Evolutionary conservation across 2,113 vertebrate genomes (phyloP), one percentile per base, ranked within the genome.

Genomic region (Ammospiza caudacuta): DNA sequence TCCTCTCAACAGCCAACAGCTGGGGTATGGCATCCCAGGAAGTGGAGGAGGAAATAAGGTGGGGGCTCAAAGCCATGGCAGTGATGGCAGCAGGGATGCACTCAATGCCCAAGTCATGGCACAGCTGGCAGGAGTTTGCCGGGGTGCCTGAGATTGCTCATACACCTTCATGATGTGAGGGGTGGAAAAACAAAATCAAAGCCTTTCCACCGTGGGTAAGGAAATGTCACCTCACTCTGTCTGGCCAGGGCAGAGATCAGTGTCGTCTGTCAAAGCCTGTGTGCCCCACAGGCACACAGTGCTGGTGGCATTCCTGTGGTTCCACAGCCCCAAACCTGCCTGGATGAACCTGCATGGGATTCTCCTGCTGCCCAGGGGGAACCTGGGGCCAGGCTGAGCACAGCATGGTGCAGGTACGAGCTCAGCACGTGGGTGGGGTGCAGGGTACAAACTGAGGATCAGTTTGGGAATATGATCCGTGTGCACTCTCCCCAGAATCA

Each of bases 401-500:
- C 3, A 4, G 12, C 1, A 0, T 0, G 1, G 39, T 37, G n/a
- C 24, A n/a, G 49, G 41, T 25, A 33, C 0, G 0, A 78, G 31
- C 35, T 29, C 8, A 12, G 44, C 35, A 44, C 7, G 24, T 35
- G 54, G 1, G 18, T 33, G 15, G 1, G 6, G 23, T 43, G 29
- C 83, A 79, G 79, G 28, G 12, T 35, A 29, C 1, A 1, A 68
- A 47, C 10, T 1, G 2, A 22, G 29, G 33, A 2, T 41, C 62
- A 83, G 31, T 13, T 37, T 13, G 15, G 28, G n/a, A 46, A 51
- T 25, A 44, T 1, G 9, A 9, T 61, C 49, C 12, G 57, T 66
- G 25, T 20, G 27, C 17, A 15, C 64, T 31, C 10, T 5, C 11
- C 20, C 57, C 31, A 7, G 10, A 21, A 68, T 46, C 76, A 59